Evolutionary conservation across 2,797 vertebrate species (phyloP).

Genomic region (Anisognathus igniventris): DNA sequence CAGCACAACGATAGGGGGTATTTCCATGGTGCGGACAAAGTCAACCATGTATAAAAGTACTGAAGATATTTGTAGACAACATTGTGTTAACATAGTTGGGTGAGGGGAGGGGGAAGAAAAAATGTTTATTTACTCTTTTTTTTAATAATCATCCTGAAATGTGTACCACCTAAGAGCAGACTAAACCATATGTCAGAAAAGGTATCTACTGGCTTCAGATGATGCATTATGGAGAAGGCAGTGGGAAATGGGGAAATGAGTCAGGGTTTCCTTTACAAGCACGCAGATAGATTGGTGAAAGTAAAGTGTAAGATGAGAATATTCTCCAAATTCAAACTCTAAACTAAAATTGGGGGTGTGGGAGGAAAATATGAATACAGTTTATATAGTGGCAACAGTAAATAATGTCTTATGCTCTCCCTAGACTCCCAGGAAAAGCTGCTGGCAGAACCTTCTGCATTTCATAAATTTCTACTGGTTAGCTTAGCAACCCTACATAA

Average conservation of each 20-base stretch:
- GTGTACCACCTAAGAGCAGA: background rate
- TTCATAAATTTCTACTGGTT: background rate
- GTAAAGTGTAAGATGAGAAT: background rate
- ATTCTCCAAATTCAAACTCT: background rate
- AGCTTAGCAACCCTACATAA: background rate
- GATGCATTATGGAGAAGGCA: background rate
- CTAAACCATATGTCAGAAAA: background rate
- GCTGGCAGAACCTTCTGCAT: background rate
- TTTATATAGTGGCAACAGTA: background rate
- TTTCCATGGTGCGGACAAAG: background rate
- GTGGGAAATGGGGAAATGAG: background rate
- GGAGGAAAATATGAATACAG: background rate
- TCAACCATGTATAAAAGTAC: background rate
- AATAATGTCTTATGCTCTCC: background rate
- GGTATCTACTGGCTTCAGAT: background rate
- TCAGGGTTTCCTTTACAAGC: background rate
- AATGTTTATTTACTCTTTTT: background rate
- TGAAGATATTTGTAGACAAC: background rate
- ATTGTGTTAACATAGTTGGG: background rate
- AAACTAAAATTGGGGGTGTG: background rate
- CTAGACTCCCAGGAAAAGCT: background rate
- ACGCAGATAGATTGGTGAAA: background rate
- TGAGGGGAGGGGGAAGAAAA: accelerated
- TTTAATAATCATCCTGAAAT: background rate
- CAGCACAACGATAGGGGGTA: accelerated